phyloP scores from a whole-genome alignment of 1,140 invertebrate genomes.

The Drosophila biarmipes region DNA sequence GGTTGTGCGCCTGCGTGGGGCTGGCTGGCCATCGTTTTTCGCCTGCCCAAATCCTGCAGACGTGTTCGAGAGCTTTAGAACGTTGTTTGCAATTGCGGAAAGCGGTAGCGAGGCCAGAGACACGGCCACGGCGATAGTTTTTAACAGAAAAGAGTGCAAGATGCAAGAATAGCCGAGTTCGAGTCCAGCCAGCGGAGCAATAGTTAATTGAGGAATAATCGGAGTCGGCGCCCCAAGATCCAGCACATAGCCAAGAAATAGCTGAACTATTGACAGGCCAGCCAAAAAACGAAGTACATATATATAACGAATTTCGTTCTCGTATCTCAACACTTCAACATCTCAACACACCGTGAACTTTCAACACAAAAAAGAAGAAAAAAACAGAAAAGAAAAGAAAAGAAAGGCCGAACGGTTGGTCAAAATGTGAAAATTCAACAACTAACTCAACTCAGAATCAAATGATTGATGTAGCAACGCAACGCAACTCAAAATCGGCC shows the following conservation, averaged over 20 bases:
- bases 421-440: slow-evolving; percentile 44
- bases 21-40: slow-evolving; percentile 2
- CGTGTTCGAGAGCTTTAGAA: slow-evolving; percentile 79
- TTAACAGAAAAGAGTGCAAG: slow-evolving; percentile 38
- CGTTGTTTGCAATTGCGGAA: slow-evolving; percentile 79
- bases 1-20: slow-evolving; percentile 5
- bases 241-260: slow-evolving; percentile 1
- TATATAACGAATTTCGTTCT: background rate
- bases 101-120: slow-evolving; percentile 58
- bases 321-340: background rate
- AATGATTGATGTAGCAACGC: slow-evolving; percentile 45
- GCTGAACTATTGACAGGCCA: background rate
- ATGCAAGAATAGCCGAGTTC: slow-evolving; percentile 22
- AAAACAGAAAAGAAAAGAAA: background rate
- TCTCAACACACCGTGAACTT: slow-evolving; percentile 21
- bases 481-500: slow-evolving; percentile 15
- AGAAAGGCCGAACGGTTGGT: slow-evolving; percentile 12
- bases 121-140: slow-evolving; percentile 32
- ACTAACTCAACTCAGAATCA: slow-evolving; percentile 50
- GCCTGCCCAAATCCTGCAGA: slow-evolving; percentile 59
- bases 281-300: background rate
- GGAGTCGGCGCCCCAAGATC: slow-evolving; percentile 16
- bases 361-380: background rate
- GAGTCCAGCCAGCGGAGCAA: slow-evolving; percentile 11
- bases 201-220: slow-evolving; percentile 28